phyloP scores from a whole-genome alignment of 2,888 invertebrate genomes.

The Andrena bucephala region DNA sequence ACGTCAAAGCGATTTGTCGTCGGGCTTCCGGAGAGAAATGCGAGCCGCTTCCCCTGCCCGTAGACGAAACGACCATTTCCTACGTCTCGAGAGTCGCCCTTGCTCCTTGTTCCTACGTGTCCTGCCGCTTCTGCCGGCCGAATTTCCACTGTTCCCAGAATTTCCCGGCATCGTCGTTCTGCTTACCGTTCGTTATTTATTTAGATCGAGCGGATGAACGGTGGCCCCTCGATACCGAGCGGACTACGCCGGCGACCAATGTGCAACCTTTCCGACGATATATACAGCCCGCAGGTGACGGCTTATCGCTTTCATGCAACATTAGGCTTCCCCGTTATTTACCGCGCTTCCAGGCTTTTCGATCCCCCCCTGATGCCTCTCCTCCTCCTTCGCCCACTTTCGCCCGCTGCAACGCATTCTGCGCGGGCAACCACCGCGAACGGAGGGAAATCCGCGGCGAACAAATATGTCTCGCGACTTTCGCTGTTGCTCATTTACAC shows the following conservation, averaged over 20 bases:
- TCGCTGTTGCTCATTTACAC: conserved; percentile 46
- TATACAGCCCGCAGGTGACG: conserved; percentile 75
- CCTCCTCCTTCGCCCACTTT: background rate
- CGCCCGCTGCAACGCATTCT: conserved; percentile 36
- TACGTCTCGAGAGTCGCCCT: conserved; percentile 67
- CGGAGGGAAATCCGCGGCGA: conserved; percentile 50
- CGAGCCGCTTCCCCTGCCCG: conserved; percentile 61
- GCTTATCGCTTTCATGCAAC: conserved; percentile 85
- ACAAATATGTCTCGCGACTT: conserved; percentile 32
- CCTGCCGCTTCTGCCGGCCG: conserved; percentile 4
- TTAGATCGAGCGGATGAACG: conserved; percentile 74
- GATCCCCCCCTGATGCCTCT: conserved; percentile 8
- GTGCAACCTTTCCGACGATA: conserved; percentile 55
- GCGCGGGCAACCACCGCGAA: conserved; percentile 25
- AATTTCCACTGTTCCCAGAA: conserved; percentile 18
- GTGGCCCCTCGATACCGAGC: conserved; percentile 72
- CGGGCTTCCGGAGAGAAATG: conserved; percentile 72
- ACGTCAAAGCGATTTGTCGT: conserved; percentile 81
- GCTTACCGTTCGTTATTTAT: conserved; percentile 75
- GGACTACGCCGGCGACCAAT: conserved; percentile 29
- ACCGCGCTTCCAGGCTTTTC: conserved; percentile 71
- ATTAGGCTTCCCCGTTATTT: conserved; percentile 83
- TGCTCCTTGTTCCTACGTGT: conserved; percentile 10
- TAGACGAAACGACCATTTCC: conserved; percentile 71
- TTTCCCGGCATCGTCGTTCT: conserved; percentile 47